phyloP scores from a whole-genome alignment of 2,888 invertebrate genomes.

The Philereme vetulata region DNA sequence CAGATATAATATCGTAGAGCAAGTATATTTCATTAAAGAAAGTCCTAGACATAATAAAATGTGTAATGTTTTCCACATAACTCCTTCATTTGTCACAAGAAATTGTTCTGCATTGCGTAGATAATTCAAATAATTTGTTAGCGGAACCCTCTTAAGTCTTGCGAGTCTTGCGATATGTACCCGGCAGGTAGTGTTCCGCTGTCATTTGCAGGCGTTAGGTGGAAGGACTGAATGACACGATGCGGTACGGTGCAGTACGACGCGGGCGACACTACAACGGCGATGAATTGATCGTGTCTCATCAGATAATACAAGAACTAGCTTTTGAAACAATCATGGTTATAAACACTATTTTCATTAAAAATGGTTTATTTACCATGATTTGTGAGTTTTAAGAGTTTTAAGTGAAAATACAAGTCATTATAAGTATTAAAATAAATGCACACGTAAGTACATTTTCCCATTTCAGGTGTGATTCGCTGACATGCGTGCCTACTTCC shows the following conservation, averaged over 20 bases:
- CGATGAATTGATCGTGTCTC: background rate
- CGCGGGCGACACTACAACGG: background rate
- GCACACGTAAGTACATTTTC: no score
- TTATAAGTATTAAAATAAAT: no score
- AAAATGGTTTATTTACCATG: no score
- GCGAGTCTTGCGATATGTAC: conserved; percentile 27
- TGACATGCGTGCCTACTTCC: no score
- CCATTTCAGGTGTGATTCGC: no score
- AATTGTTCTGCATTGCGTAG: conserved; percentile 32
- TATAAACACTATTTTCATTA: no score
- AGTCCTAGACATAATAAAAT: conserved; percentile 5
- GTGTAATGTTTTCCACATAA: conserved; percentile 20
- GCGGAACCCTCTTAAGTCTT: conserved; percentile 29
- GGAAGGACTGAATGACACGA: background rate
- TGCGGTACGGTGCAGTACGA: conserved; percentile 1
- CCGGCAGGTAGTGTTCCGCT: conserved; percentile 12
- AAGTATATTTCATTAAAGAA: conserved; percentile 1
- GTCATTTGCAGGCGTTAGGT: conserved; percentile 26
- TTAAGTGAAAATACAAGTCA: no score
- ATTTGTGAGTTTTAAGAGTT: no score
- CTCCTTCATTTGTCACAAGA: conserved; percentile 32
- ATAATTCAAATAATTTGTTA: conserved; percentile 40
- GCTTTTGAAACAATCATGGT: no score
- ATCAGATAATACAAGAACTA: no score
- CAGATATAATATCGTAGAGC: no score